Evolutionary conservation across 2,888 invertebrate genomes (phyloP), one percentile per base, ranked within the genome.

Genomic region (Drepana falcataria): DNA sequence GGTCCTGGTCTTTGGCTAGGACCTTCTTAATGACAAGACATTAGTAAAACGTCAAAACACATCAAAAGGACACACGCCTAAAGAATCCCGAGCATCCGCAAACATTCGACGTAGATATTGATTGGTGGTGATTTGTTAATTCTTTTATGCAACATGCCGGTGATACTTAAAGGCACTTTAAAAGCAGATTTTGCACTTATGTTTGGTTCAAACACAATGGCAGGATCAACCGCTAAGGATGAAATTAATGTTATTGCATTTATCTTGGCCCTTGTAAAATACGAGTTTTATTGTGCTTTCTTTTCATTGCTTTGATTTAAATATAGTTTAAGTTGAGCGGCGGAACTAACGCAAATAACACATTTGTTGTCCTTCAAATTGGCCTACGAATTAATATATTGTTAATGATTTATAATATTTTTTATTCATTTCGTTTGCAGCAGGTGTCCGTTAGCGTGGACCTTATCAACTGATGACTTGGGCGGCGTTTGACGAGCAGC

Each of bases 21-120:
- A 79, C 77, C 80, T 76, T 67, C 69, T 63, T 87, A 89, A 91
- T 79, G 86, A 83, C 80, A 77, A 52, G 81, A 65, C 88, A 91
- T 91, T 90, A 91, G 89, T 90, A 87, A 88, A 84, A 82, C 87
- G 90, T 90, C 91, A 89, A 81, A 91, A 91, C 89, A 91, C 75
- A 85, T 87, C 85, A 88, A 87, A 87, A 72, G 81, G 78, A 85
- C 83, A 81, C 80, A 77, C 79, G 73, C 75, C 71, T 73, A 67
- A 76, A 74, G 69, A 67, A 68, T 77, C 77, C 78, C 66, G 69
- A 83, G 77, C 68, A 73, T 73, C 70, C 68, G 71, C 73, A 76
- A 80, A 80, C 71, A 71, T 78, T 75, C 69, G 68, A 65, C 79
- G 75, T 60, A 44, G 74, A 79, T 87, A 90, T 88, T 86, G 83